A percentile compares a stretch with the other conserved stretches of the same genome.
phyloP scores from a whole-genome alignment of 1,140 invertebrate species.

The Drosophila rufa region DNA sequence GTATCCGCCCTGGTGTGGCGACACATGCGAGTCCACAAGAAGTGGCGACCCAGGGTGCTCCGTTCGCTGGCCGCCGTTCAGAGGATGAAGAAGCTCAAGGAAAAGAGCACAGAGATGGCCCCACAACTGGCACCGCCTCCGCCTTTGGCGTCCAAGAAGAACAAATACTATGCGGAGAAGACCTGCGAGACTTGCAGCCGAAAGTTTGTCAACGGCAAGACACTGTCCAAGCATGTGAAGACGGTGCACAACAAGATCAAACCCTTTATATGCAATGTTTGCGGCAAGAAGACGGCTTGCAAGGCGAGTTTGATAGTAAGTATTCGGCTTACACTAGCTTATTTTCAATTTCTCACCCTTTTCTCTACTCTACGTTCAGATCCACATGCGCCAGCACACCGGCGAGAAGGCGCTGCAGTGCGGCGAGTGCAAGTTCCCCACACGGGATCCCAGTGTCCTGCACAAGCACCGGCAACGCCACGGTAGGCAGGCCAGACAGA shows the following conservation, averaged over 20 bases:
- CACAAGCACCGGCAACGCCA: slow-evolving; percentile 80
- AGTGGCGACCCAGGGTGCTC: slow-evolving; percentile 69
- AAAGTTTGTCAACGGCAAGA: slow-evolving; percentile 90
- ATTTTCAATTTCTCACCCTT: background rate
- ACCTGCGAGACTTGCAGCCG: slow-evolving; percentile 89
- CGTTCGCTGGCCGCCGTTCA: slow-evolving; percentile 56
- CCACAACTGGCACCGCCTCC: background rate
- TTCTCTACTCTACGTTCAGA: slow-evolving; percentile 73
- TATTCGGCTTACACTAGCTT: slow-evolving; percentile 51
- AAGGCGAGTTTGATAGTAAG: slow-evolving; percentile 89
- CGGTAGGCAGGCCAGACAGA: slow-evolving; percentile 17
- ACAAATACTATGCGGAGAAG: slow-evolving; percentile 88
- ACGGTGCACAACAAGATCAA: slow-evolving; percentile 92
- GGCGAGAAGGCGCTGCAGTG: slow-evolving; percentile 86
- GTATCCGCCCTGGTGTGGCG: slow-evolving; percentile 84
- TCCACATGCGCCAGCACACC: slow-evolving; percentile 91
- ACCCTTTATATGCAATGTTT: slow-evolving; percentile 91
- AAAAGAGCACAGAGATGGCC: slow-evolving; percentile 15
- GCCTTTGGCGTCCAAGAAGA: slow-evolving; percentile 40
- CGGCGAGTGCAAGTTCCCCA: slow-evolving; percentile 76
- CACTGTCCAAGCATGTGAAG: slow-evolving; percentile 91
- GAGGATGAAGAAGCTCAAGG: slow-evolving; percentile 55
- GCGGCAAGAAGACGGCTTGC: slow-evolving; percentile 90
- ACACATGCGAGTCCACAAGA: slow-evolving; percentile 77
- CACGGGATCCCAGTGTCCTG: slow-evolving; percentile 82